These are phyloP conservation scores for Empidonax alnorum DNA, from an alignment of 2,113 vertebrate genomes.

Conservation along the genomic window DNA sequence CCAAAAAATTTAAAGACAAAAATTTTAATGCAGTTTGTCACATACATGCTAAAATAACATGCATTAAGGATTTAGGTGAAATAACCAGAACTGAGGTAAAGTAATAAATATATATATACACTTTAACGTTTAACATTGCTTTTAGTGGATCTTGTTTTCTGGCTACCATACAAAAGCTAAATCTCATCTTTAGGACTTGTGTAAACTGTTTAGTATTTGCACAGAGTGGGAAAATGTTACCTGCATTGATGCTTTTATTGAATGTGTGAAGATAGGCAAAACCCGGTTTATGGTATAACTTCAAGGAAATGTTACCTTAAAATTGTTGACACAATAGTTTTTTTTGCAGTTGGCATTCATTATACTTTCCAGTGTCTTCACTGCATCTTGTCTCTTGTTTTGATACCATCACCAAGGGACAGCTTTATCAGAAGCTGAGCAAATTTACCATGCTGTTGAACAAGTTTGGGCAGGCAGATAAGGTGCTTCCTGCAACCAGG, in stretches of 20 bases:
- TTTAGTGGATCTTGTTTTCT: background rate
- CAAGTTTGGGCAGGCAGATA: background rate
- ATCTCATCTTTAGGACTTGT: background rate
- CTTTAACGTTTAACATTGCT: background rate
- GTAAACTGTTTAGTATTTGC: background rate
- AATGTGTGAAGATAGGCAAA: background rate
- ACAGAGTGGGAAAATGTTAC: background rate
- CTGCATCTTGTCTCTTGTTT: background rate
- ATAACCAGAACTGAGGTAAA: background rate
- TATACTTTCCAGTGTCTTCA: background rate
- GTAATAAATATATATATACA: background rate
- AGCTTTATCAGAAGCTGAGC: background rate
- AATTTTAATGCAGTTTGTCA: background rate
- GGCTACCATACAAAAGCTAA: accelerated
- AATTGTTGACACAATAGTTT: background rate
- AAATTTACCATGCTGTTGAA: background rate
- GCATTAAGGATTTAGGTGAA: background rate
- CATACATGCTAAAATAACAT: background rate
- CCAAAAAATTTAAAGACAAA: background rate
- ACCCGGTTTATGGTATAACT: background rate
- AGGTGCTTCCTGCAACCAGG: background rate
- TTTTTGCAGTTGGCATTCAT: background rate
- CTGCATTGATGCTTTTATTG: background rate
- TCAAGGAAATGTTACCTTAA: background rate
- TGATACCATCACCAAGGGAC: background rate